These are phyloP conservation scores for Aurelia coerulea DNA, from an alignment of 30 jellyfish, hydroid and myxozoan species.

Conservation along the genomic window DNA sequence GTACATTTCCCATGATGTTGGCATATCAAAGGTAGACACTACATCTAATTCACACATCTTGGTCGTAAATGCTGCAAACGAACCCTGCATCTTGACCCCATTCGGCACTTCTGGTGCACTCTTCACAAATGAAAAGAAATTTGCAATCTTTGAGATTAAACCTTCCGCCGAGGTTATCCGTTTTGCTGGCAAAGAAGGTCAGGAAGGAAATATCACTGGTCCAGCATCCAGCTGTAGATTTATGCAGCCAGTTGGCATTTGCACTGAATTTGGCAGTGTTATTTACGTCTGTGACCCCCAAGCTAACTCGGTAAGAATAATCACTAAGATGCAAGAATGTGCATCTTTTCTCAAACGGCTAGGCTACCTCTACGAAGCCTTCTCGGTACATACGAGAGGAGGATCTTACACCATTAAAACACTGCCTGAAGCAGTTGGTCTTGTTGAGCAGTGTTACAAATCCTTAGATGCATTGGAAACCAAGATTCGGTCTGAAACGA, in stretches of 20 bases:
- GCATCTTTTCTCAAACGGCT: constrained; percentile 22
- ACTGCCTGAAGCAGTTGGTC: constrained; percentile 18
- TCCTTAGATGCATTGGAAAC: constrained; percentile 15
- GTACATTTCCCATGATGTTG: too few relatives aligned
- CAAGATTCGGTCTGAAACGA: constrained; percentile 39
- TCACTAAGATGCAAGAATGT: constrained; percentile 16
- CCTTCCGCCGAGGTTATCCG: constrained; percentile 16
- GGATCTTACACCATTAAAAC: constrained; percentile 1
- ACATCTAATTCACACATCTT: too few relatives aligned
- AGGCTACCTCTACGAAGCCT: constrained; percentile 20
- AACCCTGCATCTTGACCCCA: constrained; percentile 16
- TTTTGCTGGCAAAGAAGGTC: constrained; percentile 37
- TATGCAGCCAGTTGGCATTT: constrained; percentile 25
- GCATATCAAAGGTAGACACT: too few relatives aligned
- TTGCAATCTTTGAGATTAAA: constrained; percentile 20
- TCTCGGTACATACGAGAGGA: constrained; percentile 19
- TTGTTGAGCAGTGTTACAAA: constrained; percentile 18
- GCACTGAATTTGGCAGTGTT: constrained; percentile 20
- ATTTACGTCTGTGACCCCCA: constrained; percentile 14
- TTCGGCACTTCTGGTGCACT: constrained; percentile 35
- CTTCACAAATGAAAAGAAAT: constrained; percentile 6
- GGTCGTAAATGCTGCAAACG: neutral
- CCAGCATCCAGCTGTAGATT: constrained; percentile 17
- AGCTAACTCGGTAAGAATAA: constrained; percentile 6
- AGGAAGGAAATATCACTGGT: constrained; percentile 22